Conservation (phyloP, 2,797 vertebrate species). For the Morus bassanus region DNA sequence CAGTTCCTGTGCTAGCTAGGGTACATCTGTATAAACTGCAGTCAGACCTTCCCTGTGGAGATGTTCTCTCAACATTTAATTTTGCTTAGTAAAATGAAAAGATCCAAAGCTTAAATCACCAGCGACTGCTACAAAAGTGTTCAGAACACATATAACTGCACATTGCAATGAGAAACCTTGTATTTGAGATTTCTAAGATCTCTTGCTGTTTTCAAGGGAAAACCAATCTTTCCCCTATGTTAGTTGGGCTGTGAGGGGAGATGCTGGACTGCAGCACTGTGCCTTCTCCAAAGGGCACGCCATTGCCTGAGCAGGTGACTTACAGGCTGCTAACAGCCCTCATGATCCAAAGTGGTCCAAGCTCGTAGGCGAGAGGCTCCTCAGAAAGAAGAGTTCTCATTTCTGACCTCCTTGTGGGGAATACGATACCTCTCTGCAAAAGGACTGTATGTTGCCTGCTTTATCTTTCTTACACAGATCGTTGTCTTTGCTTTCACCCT, state of each 20-base stretch:
- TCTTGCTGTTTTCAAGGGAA: neutral
- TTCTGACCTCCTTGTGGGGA: neutral
- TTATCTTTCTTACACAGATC: neutral
- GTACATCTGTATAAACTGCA: neutral
- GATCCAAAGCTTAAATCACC: neutral
- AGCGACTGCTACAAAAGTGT: neutral
- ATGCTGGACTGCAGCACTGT: neutral
- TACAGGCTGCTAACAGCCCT: neutral
- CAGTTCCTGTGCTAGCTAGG: neutral
- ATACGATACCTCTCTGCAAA: neutral
- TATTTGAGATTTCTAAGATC: neutral
- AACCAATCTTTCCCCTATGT: neutral
- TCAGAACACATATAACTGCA: neutral
- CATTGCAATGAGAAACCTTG: neutral
- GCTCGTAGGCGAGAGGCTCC: neutral
- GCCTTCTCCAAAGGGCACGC: neutral
- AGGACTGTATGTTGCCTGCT: neutral
- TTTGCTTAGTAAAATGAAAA: conserved; percentile 6
- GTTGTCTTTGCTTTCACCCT: neutral
- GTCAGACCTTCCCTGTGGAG: neutral
- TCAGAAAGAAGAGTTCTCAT: neutral
- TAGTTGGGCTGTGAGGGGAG: neutral
- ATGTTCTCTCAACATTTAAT: neutral
- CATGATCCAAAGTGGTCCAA: neutral
- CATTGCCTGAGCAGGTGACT: neutral